phyloP scores from a whole-genome alignment of 2,888 invertebrate species.

The Protophormia terraenovae region DNA sequence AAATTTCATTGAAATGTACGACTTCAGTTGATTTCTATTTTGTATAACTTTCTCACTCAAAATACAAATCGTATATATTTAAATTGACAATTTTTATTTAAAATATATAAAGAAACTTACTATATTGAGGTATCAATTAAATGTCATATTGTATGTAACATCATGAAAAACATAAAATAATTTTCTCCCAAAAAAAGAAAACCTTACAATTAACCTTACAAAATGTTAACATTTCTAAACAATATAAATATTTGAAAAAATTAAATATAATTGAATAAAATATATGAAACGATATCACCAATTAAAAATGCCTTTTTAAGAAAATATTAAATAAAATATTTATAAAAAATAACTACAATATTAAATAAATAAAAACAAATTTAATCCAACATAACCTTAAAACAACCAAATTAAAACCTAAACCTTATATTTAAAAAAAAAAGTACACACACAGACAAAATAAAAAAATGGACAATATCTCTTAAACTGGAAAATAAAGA shows the following conservation, averaged over 20 bases:
- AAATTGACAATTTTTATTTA: no score
- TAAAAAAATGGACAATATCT: conserved; percentile 58
- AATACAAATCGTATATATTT: no score
- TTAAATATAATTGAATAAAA: conserved; percentile 26
- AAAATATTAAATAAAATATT: conserved; percentile 39
- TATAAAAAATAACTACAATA: conserved; percentile 32
- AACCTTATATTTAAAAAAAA: conserved; percentile 1
- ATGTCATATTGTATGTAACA: neutral
- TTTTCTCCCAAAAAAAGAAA: conserved; percentile 1
- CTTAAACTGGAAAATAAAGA: conserved; percentile 51
- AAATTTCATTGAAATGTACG: no score
- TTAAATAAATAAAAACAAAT: conserved; percentile 15
- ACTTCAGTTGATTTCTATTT: no score
- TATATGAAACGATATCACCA: conserved; percentile 70
- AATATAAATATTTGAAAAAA: conserved; percentile 55
- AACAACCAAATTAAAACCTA: conserved; percentile 67
- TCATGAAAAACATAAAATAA: neutral
- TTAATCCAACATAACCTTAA: neutral
- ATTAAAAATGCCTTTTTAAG: conserved; percentile 70
- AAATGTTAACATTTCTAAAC: conserved; percentile 64
- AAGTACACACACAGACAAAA: conserved; percentile 40
- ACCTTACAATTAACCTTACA: conserved; percentile 45
- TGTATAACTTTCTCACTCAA: no score
- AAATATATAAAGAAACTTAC: no score
- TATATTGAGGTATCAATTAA: conserved; percentile 28